These are phyloP conservation scores for Phaenicophaeus curvirostris DNA, from an alignment of 2,797 vertebrate genomes.

Conservation along the genomic window DNA sequence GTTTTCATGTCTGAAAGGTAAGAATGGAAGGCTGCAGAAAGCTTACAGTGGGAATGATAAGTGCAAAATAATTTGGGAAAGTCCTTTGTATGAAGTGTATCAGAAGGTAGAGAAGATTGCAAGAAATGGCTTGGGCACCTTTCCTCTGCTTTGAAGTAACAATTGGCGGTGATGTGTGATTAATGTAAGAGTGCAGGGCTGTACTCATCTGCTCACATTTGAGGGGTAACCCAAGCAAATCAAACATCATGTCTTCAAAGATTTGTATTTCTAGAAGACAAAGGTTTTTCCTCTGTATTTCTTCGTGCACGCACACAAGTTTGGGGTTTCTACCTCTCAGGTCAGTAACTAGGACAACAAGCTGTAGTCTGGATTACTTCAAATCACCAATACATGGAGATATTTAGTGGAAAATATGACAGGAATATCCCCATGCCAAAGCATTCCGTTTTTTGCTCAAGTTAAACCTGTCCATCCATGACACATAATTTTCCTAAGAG, in stretches of 20 bases:
- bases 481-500: background rate
- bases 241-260: background rate
- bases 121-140: background rate
- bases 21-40: background rate
- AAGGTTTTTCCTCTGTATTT: background rate
- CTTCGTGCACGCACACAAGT: background rate
- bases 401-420: background rate
- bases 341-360: background rate
- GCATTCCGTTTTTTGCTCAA: background rate
- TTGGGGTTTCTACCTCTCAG: background rate
- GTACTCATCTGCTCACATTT: background rate
- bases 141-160: background rate
- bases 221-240: background rate
- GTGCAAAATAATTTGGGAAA: background rate
- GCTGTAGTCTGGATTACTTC: background rate
- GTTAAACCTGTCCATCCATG: background rate
- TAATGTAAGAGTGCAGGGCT: background rate
- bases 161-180: background rate
- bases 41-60: background rate
- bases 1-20: background rate
- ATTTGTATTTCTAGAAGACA: background rate
- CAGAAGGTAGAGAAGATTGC: background rate
- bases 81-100: background rate
- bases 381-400: background rate
- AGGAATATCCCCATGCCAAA: background rate